Percentiles rank a stretch among this genome's conserved stretches.
Conservation (phyloP, 2,113 vertebrate species). For the Pterocles burchelli region DNA sequence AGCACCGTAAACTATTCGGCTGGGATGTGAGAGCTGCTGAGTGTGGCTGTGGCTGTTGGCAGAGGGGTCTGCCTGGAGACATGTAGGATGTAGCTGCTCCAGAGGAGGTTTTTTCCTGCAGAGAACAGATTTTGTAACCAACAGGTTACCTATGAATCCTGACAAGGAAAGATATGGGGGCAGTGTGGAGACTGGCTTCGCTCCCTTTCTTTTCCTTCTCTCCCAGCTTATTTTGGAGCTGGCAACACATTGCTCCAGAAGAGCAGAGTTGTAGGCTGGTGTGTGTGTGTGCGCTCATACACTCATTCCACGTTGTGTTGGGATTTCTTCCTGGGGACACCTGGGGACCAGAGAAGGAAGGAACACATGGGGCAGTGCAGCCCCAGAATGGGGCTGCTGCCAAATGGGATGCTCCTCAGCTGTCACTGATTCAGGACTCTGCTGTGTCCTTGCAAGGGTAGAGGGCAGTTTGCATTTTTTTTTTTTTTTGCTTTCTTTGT, state of each 20-base stretch:
- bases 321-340: background rate
- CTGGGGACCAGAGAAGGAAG: background rate
- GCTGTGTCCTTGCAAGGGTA: background rate
- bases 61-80: background rate
- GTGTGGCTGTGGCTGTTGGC: background rate
- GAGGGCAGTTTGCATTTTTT: background rate
- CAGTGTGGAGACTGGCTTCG: background rate
- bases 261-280: background rate
- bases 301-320: background rate
- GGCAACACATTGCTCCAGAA: background rate
- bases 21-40: background rate
- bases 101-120: background rate
- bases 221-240: background rate
- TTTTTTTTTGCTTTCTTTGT: background rate
- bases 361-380: background rate
- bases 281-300: accelerated
- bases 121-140: background rate
- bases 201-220: background rate
- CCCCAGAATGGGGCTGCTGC: accelerated
- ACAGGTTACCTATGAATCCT: accelerated
- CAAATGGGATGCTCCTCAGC: too few species aligned
- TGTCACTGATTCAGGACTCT: background rate
- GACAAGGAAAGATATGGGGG: background rate
- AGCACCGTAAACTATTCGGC: accelerated
- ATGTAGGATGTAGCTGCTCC: background rate